These are phyloP conservation scores for Selenia dentaria DNA, from an alignment of 2,888 invertebrate species.

Conservation along the genomic window DNA sequence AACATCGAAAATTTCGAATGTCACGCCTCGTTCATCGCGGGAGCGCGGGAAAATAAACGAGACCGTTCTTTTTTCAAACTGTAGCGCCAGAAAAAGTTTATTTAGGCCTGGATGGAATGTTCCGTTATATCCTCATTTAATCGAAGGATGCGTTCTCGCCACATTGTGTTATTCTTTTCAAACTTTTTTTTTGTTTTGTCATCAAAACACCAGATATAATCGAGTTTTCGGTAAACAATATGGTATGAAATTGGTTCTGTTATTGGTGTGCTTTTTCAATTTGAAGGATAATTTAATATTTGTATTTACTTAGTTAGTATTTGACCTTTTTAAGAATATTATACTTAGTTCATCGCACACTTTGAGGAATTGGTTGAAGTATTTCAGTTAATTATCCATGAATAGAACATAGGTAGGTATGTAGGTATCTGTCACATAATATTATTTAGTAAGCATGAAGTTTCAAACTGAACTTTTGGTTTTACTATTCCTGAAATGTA, in stretches of 20 bases:
- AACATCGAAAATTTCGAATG: slow-evolving; percentile 74
- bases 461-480: no score
- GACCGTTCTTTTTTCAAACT: slow-evolving; percentile 56
- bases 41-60: slow-evolving; percentile 74
- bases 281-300: slow-evolving; percentile 56
- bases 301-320: no score
- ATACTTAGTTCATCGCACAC: no score
- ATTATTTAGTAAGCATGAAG: no score
- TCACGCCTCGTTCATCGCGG: slow-evolving; percentile 80
- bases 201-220: slow-evolving; percentile 69
- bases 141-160: slow-evolving; percentile 56
- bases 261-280: slow-evolving; percentile 66
- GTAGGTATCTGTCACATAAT: no score
- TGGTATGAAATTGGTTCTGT: slow-evolving; percentile 75
- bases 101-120: slow-evolving; percentile 63
- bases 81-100: slow-evolving; percentile 65
- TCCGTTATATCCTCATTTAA: slow-evolving; percentile 69
- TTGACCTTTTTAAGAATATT: no score
- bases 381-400: no score
- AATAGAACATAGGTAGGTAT: no score
- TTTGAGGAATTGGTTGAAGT: no score
- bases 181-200: slow-evolving; percentile 62
- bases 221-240: slow-evolving; percentile 81
- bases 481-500: no score
- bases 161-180: slow-evolving; percentile 36